These are phyloP conservation scores for Drosophila sechellia DNA, from an alignment of 1,140 invertebrate species.

Conservation along the genomic window DNA sequence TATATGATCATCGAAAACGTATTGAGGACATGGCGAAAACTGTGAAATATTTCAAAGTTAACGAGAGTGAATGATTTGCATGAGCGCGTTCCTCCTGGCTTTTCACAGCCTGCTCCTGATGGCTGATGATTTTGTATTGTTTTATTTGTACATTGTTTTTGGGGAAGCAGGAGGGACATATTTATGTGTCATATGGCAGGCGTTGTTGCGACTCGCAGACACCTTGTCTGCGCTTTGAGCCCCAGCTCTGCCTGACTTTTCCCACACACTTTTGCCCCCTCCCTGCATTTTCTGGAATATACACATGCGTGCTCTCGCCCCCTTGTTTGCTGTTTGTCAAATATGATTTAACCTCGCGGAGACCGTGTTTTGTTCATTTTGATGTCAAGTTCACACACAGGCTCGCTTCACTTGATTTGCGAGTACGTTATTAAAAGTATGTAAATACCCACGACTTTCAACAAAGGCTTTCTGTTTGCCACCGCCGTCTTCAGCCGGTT, in stretches of 20 bases:
- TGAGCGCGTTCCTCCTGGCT: too few relatives aligned
- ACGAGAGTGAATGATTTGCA: constrained; percentile 20
- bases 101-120: constrained; percentile 24
- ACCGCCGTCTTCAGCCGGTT: neutral
- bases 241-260: neutral
- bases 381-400: constrained; percentile 62
- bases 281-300: constrained; percentile 47
- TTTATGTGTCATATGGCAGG: constrained; percentile 59
- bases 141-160: constrained; percentile 64
- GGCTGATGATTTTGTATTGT: constrained; percentile 55
- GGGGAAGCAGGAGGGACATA: constrained; percentile 22
- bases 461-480: constrained; percentile 57
- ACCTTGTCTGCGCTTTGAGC: constrained; percentile 38
- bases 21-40: too few relatives aligned
- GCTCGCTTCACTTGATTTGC: constrained; percentile 63
- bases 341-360: constrained; percentile 61
- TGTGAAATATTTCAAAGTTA: too few relatives aligned
- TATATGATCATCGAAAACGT: too few relatives aligned
- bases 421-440: constrained; percentile 70
- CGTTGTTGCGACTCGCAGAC: constrained; percentile 46
- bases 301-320: constrained; percentile 51
- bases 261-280: neutral
- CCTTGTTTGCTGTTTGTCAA: constrained; percentile 60
- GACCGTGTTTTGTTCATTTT: constrained; percentile 58
- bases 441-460: constrained; percentile 48